phyloP scores from a whole-genome alignment of 2,797 vertebrate genomes.

The Lerista edwardsae region DNA sequence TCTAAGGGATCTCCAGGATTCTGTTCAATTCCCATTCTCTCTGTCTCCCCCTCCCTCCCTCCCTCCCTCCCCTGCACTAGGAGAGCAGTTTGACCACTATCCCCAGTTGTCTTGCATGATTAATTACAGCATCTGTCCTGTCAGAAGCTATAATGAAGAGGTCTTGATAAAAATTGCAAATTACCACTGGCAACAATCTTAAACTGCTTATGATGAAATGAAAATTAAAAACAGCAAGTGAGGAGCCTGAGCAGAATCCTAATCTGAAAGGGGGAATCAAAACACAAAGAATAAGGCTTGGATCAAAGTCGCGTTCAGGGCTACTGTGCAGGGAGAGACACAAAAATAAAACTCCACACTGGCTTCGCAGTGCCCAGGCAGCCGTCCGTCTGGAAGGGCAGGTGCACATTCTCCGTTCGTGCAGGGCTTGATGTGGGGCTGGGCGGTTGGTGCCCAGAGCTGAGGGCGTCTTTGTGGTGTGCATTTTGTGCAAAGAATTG shows the following conservation, averaged over 20 bases:
- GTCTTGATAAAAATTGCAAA: slow-evolving; percentile 98
- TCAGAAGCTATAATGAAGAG: slow-evolving; percentile 96
- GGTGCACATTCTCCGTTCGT: too few species aligned
- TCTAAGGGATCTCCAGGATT: slow-evolving; percentile 54
- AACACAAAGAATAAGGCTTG: slow-evolving; percentile 71
- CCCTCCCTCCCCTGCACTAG: slow-evolving; percentile 58
- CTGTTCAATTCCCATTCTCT: neutral
- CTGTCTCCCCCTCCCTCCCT: slow-evolving; percentile 7
- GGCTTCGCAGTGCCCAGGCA: slow-evolving; percentile 67
- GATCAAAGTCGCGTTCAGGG: slow-evolving; percentile 76
- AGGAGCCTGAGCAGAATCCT: slow-evolving; percentile 91
- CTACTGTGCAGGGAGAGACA: slow-evolving; percentile 79
- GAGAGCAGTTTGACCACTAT: slow-evolving; percentile 81
- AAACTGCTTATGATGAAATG: slow-evolving; percentile 99
- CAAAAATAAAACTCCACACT: slow-evolving; percentile 78
- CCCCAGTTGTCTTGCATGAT: slow-evolving; percentile 94
- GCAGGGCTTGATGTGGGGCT: slow-evolving; percentile 79
- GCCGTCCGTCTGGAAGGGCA: neutral
- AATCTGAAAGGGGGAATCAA: slow-evolving; percentile 73
- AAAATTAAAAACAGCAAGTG: slow-evolving; percentile 99
- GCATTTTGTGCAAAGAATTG: slow-evolving; percentile 90
- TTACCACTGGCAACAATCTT: slow-evolving; percentile 98
- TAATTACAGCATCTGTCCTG: slow-evolving; percentile 99
- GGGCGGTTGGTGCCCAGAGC: slow-evolving; percentile 19
- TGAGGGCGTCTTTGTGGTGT: slow-evolving; percentile 81